phyloP scores from a whole-genome alignment of 2,797 vertebrate species.

The Babyrousa celebensis region DNA sequence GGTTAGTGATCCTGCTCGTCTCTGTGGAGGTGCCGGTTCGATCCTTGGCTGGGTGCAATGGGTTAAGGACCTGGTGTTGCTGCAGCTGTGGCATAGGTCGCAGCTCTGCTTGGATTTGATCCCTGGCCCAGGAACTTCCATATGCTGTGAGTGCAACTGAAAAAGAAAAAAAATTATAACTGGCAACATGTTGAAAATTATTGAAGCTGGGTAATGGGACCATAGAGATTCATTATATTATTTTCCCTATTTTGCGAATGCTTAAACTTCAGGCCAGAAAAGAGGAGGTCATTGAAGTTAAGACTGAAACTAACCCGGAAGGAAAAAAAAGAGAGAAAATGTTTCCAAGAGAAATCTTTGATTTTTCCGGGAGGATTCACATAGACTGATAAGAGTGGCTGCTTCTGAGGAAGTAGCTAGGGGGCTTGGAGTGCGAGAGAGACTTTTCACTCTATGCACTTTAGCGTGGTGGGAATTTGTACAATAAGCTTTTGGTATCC shows the following conservation, averaged over 20 bases:
- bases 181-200: constrained; percentile 39
- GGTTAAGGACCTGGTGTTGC: no score
- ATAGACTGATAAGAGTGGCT: not conserved
- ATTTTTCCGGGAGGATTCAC: constrained; percentile 44
- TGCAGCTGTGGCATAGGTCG: no score
- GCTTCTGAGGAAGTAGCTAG: not conserved
- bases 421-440: not conserved
- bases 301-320: constrained; percentile 37
- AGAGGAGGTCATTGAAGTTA: constrained; percentile 17
- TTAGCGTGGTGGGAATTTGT: constrained; percentile 3
- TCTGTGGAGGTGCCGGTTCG: no score
- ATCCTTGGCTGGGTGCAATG: no score
- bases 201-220: not conserved
- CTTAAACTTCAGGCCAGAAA: constrained; percentile 64
- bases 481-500: not conserved
- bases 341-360: constrained; percentile 25
- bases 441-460: constrained; percentile 7
- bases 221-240: constrained; percentile 5
- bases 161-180: no score
- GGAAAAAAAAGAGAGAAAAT: not conserved
- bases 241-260: constrained; percentile 39
- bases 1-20: no score
- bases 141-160: no score
- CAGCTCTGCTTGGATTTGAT: no score
- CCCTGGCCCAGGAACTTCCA: no score